These are phyloP conservation scores for Chloroceryle aenea DNA, from an alignment of 2,113 vertebrate genomes.

Conservation along the genomic window DNA sequence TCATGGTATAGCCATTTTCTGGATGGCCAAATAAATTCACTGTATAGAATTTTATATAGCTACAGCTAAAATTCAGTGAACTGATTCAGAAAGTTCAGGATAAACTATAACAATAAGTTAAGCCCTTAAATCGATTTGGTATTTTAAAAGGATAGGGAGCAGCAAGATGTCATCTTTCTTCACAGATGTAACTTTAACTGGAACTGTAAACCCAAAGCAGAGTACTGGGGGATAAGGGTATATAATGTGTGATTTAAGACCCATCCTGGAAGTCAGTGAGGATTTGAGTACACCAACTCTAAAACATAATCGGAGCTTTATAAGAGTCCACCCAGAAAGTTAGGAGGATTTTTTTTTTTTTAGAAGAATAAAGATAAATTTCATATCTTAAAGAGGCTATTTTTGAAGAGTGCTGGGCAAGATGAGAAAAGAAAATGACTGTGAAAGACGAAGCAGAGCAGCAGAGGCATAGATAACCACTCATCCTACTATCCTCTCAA, in stretches of 20 bases:
- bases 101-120: slow-evolving; percentile 80
- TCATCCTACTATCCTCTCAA: slow-evolving; percentile 51
- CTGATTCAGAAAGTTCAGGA: slow-evolving; percentile 77
- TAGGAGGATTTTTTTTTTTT: slow-evolving; percentile 12
- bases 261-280: slow-evolving; percentile 55
- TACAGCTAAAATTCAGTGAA: slow-evolving; percentile 81
- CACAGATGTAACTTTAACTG: slow-evolving; percentile 69
- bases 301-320: background rate
- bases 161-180: slow-evolving; percentile 66
- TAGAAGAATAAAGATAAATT: slow-evolving; percentile 52
- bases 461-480: slow-evolving; percentile 52
- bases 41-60: slow-evolving; percentile 75
- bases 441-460: slow-evolving; percentile 36
- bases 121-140: slow-evolving; percentile 75
- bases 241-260: slow-evolving; percentile 71
- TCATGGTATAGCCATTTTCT: slow-evolving; percentile 51
- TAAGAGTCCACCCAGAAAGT: slow-evolving; percentile 51
- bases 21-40: slow-evolving; percentile 74
- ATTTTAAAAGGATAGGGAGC: slow-evolving; percentile 62
- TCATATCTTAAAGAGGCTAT: slow-evolving; percentile 44
- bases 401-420: slow-evolving; percentile 41
- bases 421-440: slow-evolving; percentile 57
- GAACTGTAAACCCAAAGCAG: slow-evolving; percentile 70
- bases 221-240: slow-evolving; percentile 36
- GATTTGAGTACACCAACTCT: slow-evolving; percentile 53